Evolutionary conservation across 2,888 invertebrate genomes (phyloP).

Genomic region (Hyles lineata): DNA sequence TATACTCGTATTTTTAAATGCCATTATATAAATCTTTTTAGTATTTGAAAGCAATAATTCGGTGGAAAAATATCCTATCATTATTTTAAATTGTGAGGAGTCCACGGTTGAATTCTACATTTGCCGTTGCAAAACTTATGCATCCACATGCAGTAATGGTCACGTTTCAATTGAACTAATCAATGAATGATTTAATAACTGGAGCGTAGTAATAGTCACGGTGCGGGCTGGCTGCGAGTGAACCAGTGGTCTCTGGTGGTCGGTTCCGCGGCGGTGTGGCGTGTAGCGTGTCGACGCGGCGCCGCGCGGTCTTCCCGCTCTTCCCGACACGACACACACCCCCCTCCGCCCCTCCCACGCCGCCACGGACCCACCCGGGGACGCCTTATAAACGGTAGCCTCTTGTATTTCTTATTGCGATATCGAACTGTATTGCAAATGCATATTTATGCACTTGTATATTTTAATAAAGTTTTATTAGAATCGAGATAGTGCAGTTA

Average conservation of each 20-base stretch:
- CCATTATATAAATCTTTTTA: no score
- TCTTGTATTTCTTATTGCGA: neutral
- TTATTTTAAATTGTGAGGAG: no score
- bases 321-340: neutral
- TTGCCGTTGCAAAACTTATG: no score
- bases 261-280: neutral
- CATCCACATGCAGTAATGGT: neutral
- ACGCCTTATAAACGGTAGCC: neutral
- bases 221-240: neutral
- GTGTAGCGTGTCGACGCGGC: conserved; percentile 6
- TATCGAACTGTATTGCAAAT: neutral
- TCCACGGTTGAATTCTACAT: no score
- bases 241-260: neutral
- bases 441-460: neutral
- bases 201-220: neutral
- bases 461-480: neutral
- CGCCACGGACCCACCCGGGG: neutral
- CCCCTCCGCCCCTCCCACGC: neutral
- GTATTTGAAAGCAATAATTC: no score
- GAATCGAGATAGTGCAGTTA: neutral
- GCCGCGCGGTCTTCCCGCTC: conserved; percentile 7
- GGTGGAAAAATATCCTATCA: no score
- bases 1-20: no score
- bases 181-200: conserved; percentile 12
- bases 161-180: neutral